Percentiles rank a stretch among this genome's conserved stretches.
phyloP scores from a whole-genome alignment of 2,888 invertebrate genomes.

The Trisateles emortualis region DNA sequence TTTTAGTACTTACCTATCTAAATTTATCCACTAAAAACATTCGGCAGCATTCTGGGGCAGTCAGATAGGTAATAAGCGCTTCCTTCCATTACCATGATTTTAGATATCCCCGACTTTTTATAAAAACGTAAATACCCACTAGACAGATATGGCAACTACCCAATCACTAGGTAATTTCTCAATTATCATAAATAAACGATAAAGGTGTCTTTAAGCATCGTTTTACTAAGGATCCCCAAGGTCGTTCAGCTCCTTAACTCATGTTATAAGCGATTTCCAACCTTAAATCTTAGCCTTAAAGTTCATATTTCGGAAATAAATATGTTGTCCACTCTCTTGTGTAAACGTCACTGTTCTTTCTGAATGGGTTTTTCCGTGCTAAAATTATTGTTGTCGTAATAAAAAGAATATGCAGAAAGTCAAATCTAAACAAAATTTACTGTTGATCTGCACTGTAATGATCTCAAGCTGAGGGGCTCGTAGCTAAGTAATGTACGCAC shows the following conservation, averaged over 20 bases:
- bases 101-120: conserved; percentile 6
- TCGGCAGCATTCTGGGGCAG: too few species aligned
- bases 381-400: conserved; percentile 10
- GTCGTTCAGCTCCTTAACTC: conserved; percentile 10
- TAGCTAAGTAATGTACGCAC: too few species aligned
- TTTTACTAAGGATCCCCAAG: conserved; percentile 37
- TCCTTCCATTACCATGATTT: not conserved
- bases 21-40: too few species aligned
- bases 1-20: too few species aligned
- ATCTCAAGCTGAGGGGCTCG: too few species aligned
- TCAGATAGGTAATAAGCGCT: not conserved
- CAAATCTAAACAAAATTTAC: too few species aligned
- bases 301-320: conserved; percentile 1
- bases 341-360: conserved; percentile 41
- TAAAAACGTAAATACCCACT: conserved; percentile 23
- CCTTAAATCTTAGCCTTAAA: not conserved
- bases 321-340: conserved; percentile 21
- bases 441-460: too few species aligned
- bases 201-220: conserved; percentile 38
- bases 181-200: conserved; percentile 48
- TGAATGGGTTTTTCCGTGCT: conserved; percentile 39
- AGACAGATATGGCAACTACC: conserved; percentile 7
- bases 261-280: conserved; percentile 8
- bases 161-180: conserved; percentile 23
- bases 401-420: conserved; percentile 19